Conservation (phyloP, 2,797 vertebrate species). For the Macropus fuliginosus region DNA sequence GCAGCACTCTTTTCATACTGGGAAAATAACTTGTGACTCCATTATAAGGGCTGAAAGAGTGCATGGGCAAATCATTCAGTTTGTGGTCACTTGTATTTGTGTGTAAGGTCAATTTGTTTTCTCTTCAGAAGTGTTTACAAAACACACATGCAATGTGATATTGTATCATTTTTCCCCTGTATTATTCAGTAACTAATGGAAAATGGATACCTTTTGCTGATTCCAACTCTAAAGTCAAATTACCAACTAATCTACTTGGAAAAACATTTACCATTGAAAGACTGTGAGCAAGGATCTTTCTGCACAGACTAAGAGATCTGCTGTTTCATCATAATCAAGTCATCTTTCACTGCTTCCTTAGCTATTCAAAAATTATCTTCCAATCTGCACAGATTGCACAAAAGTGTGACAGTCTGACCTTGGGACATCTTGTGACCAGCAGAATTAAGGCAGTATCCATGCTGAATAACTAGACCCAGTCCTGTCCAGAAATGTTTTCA, state of each 20-base stretch:
- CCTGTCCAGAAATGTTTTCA: not conserved
- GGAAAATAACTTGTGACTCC: not conserved
- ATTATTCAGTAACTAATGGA: constrained; percentile 28
- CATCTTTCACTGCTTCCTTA: constrained; percentile 69
- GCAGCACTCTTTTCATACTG: not conserved
- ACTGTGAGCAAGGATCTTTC: constrained; percentile 24
- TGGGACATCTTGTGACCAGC: constrained; percentile 70
- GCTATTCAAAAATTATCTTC: constrained; percentile 78
- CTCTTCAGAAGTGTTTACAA: not conserved
- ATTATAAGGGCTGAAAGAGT: not conserved
- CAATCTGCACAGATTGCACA: constrained; percentile 82
- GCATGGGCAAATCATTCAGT: not conserved
- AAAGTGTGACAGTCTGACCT: constrained; percentile 77
- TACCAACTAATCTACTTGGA: constrained; percentile 42
- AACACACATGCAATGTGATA: not conserved
- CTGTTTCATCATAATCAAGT: constrained; percentile 45
- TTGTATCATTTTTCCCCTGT: not conserved
- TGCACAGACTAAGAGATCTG: constrained; percentile 59
- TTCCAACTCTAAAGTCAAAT: constrained; percentile 52
- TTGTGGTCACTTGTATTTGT: not conserved
- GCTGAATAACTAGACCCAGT: constrained; percentile 52
- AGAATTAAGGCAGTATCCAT: constrained; percentile 11
- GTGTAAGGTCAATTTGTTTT: not conserved
- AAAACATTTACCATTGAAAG: constrained; percentile 64
- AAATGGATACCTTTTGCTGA: constrained; percentile 44